phyloP scores from a whole-genome alignment of 1,140 invertebrate species.

The Drosophila paulistorum region DNA sequence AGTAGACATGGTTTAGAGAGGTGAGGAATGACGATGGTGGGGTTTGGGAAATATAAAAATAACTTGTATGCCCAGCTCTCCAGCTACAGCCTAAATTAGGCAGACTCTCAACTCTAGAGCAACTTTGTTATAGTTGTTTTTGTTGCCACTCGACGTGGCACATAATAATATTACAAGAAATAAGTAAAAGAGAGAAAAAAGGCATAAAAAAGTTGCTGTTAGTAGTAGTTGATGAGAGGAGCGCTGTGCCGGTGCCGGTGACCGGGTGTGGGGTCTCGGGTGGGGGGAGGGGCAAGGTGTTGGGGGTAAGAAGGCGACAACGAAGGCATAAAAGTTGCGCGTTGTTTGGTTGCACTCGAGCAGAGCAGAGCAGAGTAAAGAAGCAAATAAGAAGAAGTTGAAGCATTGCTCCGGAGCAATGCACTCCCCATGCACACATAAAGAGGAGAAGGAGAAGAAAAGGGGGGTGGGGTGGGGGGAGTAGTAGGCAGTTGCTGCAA shows the following conservation, averaged over 20 bases:
- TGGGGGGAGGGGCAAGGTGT: constrained; percentile 12
- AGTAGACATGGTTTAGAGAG: no score
- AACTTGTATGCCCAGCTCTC: not conserved
- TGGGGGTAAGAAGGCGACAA: constrained; percentile 45
- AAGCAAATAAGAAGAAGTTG: constrained; percentile 24
- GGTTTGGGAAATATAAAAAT: not conserved
- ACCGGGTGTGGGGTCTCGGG: not conserved
- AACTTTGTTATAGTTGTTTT: constrained; percentile 40
- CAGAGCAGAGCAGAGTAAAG: constrained; percentile 29
- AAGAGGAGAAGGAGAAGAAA: not conserved
- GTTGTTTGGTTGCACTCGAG: constrained; percentile 73
- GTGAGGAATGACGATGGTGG: no score
- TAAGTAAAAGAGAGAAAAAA: constrained; percentile 5
- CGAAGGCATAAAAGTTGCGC: constrained; percentile 72
- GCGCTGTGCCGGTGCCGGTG: not conserved
- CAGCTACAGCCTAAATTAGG: constrained; percentile 36
- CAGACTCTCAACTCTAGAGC: constrained; percentile 7
- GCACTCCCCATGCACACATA: constrained; percentile 31
- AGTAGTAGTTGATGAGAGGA: constrained; percentile 30
- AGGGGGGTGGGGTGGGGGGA: no score
- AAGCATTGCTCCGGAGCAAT: constrained; percentile 47
- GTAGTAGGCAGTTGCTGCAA: not conserved
- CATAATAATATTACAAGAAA: constrained; percentile 74
- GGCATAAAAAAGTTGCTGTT: constrained; percentile 39
- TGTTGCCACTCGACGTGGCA: constrained; percentile 64